A percentile compares a stretch with the other conserved stretches of the same genome.
These are phyloP conservation scores for Sitta carolinensis DNA, from an alignment of 2,797 vertebrate genomes.

Conservation along the genomic window DNA sequence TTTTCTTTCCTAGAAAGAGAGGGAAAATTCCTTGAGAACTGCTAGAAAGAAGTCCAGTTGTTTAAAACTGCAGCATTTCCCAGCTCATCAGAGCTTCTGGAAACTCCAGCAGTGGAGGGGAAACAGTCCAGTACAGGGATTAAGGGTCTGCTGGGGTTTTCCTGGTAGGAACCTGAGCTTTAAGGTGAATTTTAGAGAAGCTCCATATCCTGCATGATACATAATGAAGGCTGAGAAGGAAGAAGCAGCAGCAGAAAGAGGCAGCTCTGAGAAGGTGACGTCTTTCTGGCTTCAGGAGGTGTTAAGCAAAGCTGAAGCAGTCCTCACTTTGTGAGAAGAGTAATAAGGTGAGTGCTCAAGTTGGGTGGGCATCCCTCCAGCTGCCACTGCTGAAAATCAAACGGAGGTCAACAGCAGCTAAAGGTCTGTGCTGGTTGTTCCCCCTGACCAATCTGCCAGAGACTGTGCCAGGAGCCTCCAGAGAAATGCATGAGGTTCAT, in stretches of 20 bases:
- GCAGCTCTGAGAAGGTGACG: background rate
- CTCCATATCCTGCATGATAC: background rate
- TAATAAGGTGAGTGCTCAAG: background rate
- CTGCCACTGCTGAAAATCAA: background rate
- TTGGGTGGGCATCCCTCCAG: background rate
- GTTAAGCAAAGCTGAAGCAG: background rate
- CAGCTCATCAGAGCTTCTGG: background rate
- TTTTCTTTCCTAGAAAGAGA: background rate
- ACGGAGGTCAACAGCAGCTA: background rate
- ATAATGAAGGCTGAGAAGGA: background rate
- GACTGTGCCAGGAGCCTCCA: background rate
- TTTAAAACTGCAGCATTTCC: background rate
- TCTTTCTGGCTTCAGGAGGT: background rate
- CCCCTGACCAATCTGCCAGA: background rate
- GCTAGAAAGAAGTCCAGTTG: background rate
- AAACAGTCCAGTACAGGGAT: background rate
- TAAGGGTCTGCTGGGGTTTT: background rate
- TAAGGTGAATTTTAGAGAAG: background rate
- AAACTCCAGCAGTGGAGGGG: background rate
- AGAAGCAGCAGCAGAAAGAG: background rate
- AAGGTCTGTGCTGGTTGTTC: background rate
- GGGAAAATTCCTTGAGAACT: background rate
- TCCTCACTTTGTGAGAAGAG: background rate
- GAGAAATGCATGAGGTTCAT: background rate
- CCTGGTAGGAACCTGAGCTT: background rate